Evolutionary conservation across 2,797 vertebrate genomes (phyloP).

Genomic region (Acipenser oxyrinchus): DNA sequence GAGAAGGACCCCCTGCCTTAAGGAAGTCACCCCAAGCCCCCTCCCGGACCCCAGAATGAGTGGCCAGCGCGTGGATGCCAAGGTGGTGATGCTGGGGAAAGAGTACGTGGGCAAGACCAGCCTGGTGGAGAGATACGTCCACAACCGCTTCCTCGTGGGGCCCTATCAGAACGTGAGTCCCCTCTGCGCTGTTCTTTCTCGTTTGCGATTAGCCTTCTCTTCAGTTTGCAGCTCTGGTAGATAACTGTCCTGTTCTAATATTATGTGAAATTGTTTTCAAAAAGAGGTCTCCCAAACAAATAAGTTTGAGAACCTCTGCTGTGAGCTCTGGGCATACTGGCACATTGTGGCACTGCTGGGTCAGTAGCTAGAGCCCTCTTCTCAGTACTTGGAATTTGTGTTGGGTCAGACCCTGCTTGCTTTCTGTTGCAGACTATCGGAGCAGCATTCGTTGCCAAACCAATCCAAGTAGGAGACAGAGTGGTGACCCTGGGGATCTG

Average conservation of each 20-base stretch:
- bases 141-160: constrained; percentile 86
- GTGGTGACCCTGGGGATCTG: constrained; percentile 89
- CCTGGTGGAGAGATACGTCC: constrained; percentile 93
- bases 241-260: too few species aligned
- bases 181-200: background rate
- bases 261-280: too few species aligned
- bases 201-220: too few species aligned
- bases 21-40: background rate
- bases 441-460: constrained; percentile 91
- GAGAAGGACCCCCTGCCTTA: background rate
- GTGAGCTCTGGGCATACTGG: too few species aligned
- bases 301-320: too few species aligned
- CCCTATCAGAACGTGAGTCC: constrained; percentile 92
- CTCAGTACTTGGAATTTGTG: too few species aligned
- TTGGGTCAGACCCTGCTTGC: background rate
- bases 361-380: too few species aligned
- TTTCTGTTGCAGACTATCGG: constrained; percentile 79
- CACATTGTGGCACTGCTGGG: too few species aligned
- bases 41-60: constrained; percentile 62
- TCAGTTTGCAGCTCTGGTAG: too few species aligned
- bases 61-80: constrained; percentile 84
- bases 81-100: constrained; percentile 96
- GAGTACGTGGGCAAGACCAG: constrained; percentile 96
- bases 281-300: too few species aligned
- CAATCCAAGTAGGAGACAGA: constrained; percentile 77